phyloP scores from a whole-genome alignment of 1,140 invertebrate species.

The Ceratina australensis region DNA sequence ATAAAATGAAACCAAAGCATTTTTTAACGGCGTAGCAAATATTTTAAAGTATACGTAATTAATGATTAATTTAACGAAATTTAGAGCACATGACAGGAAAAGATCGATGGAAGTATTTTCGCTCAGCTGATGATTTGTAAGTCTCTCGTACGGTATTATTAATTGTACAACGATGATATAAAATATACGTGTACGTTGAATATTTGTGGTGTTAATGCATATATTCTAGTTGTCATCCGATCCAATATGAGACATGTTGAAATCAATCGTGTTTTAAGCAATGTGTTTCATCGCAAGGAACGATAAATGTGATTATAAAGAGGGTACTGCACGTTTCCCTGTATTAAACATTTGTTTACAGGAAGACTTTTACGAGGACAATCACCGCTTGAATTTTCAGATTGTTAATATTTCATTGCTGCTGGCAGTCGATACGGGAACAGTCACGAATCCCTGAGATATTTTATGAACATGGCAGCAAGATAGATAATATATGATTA shows the following conservation, averaged over 20 bases:
- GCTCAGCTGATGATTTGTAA: background rate
- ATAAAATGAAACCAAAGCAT: too few relatives aligned
- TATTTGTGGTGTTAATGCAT: background rate
- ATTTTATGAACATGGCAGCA: too few relatives aligned
- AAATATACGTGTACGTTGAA: background rate
- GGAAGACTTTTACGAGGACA: too few relatives aligned
- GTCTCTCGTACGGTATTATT: background rate
- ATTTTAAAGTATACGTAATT: too few relatives aligned
- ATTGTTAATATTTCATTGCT: too few relatives aligned
- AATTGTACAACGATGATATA: background rate
- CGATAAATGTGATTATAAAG: background rate
- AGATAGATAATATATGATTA: too few relatives aligned
- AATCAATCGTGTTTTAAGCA: slow-evolving; percentile 3
- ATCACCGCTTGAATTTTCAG: too few relatives aligned
- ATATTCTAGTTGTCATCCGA: background rate
- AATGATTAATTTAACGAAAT: too few relatives aligned
- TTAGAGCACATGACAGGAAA: background rate
- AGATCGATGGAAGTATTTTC: background rate
- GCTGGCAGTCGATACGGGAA: too few relatives aligned
- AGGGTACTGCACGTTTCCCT: background rate
- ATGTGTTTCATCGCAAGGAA: background rate
- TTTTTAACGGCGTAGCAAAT: too few relatives aligned
- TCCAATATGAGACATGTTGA: background rate
- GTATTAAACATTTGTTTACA: too few relatives aligned
- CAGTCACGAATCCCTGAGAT: too few relatives aligned